Percentiles rank a stretch among this genome's conserved stretches.
phyloP scores from a whole-genome alignment of 1,140 invertebrate species.

The Cheumatopsyche charites region DNA sequence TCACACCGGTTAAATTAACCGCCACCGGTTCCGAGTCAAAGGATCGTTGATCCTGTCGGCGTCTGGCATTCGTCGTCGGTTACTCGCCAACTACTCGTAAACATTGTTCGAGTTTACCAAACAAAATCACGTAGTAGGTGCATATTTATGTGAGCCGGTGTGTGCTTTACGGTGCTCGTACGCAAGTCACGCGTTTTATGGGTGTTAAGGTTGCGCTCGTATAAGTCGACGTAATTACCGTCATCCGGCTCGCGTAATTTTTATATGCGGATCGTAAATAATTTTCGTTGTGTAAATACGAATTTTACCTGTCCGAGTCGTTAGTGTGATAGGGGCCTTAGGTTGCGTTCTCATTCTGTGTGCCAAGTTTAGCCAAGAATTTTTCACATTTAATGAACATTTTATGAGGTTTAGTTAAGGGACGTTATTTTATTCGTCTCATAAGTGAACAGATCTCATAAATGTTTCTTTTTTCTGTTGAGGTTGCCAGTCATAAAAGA shows the following conservation, averaged over 20 bases:
- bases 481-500: too few species aligned
- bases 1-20: too few species aligned
- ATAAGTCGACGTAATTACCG: slow-evolving; percentile 15
- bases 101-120: slow-evolving; percentile 9
- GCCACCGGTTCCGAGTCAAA: too few species aligned
- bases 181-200: not conserved
- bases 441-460: too few species aligned
- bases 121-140: not conserved
- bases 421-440: too few species aligned
- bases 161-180: slow-evolving; percentile 9
- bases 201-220: slow-evolving; percentile 12
- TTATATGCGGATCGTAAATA: slow-evolving; percentile 13
- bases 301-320: not conserved
- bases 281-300: not conserved
- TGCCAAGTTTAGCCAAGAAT: too few species aligned
- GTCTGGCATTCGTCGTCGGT: not conserved
- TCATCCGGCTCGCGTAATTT: slow-evolving; percentile 8
- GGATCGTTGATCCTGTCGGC: not conserved
- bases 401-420: too few species aligned
- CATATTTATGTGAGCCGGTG: not conserved
- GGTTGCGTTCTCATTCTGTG: too few species aligned
- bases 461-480: too few species aligned
- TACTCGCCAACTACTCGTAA: slow-evolving; percentile 1
- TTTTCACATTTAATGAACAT: too few species aligned
- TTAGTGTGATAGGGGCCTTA: too few species aligned